These are phyloP conservation scores for Aptenodytes patagonicus DNA, from an alignment of 2,113 vertebrate genomes.

Conservation along the genomic window DNA sequence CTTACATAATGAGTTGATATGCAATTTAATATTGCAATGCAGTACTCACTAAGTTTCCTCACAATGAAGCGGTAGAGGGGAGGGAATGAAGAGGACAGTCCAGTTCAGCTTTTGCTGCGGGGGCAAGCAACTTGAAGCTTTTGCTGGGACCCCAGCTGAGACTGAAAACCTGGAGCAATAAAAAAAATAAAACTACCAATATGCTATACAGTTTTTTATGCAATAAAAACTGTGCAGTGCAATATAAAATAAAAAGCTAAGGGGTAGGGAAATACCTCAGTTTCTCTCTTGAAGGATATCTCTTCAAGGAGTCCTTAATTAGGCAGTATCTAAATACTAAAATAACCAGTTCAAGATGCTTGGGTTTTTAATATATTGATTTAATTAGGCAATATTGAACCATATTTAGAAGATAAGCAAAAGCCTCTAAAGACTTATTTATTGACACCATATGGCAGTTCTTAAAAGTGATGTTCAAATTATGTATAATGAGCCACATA, in stretches of 20 bases:
- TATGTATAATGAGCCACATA: conserved; percentile 53
- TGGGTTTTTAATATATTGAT: conserved; percentile 53
- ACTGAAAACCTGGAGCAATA: neutral
- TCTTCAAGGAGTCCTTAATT: conserved; percentile 34
- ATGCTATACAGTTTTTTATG: neutral
- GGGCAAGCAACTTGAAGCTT: neutral
- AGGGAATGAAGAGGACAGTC: neutral
- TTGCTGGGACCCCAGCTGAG: neutral
- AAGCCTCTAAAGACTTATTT: conserved; percentile 63
- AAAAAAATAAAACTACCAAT: neutral
- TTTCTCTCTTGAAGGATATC: neutral
- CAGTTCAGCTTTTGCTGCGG: neutral
- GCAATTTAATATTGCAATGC: neutral
- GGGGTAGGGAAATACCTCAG: neutral
- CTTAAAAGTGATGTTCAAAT: conserved; percentile 54
- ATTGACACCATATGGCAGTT: conserved; percentile 63
- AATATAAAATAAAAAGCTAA: neutral
- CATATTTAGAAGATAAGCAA: conserved; percentile 59
- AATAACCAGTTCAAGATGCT: neutral
- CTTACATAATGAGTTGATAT: neutral
- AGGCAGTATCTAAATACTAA: conserved; percentile 4
- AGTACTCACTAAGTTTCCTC: neutral
- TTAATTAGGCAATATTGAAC: conserved; percentile 68
- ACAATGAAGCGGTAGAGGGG: neutral
- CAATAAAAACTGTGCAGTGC: neutral